These are phyloP conservation scores for Pongo pygmaeus DNA, from an alignment of 2,113 vertebrate genomes.

Conservation along the genomic window DNA sequence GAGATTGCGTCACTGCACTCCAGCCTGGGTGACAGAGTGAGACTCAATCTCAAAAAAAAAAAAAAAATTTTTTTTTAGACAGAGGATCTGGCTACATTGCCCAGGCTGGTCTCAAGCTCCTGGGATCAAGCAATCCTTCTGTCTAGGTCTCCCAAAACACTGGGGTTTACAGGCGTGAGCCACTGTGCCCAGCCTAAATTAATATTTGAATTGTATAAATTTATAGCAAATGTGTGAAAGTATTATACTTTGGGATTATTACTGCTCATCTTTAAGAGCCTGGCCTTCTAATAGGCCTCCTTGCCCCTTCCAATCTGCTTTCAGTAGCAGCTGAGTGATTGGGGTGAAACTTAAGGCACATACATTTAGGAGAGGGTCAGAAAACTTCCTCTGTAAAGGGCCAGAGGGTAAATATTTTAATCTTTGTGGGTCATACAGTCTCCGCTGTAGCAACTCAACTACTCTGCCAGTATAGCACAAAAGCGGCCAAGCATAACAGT, in stretches of 20 bases:
- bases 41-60: too few relatives aligned
- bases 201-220: not conserved
- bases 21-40: too few relatives aligned
- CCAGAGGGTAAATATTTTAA: not conserved
- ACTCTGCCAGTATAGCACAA: not conserved
- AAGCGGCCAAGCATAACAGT: not conserved
- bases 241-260: not conserved
- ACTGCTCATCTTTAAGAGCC: accelerated
- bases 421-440: not conserved
- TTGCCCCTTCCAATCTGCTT: not conserved
- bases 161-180: too few relatives aligned
- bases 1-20: accelerated
- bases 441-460: not conserved
- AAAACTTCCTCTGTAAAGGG: not conserved
- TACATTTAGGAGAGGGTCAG: not conserved
- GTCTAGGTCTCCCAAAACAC: too few relatives aligned
- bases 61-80: too few relatives aligned
- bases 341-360: not conserved
- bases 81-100: too few relatives aligned
- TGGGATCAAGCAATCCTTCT: too few relatives aligned
- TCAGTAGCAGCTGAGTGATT: accelerated
- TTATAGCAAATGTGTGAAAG: not conserved
- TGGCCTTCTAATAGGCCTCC: too few relatives aligned
- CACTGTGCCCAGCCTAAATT: too few relatives aligned
- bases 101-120: too few relatives aligned